Conservation (phyloP, 2,113 vertebrate genomes). For the Rhadina sibilatrix region DNA sequence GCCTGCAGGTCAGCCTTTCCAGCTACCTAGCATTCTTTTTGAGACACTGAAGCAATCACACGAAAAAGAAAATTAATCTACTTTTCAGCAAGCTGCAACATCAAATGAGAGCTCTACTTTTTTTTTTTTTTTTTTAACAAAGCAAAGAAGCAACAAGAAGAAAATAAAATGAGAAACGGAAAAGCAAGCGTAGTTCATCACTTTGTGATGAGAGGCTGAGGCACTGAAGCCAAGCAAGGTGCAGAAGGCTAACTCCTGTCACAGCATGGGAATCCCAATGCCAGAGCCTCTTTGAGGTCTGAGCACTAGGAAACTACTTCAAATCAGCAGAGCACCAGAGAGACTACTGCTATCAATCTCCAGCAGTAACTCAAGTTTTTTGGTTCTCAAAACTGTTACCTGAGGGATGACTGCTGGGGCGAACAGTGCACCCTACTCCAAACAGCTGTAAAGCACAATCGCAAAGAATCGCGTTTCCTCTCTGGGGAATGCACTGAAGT, state of each 20-base stretch:
- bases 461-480: rapidly evolving
- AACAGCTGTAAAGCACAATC: not conserved
- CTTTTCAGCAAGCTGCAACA: not conserved
- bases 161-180: not conserved
- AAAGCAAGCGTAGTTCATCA: not conserved
- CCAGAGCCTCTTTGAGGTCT: not conserved
- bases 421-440: not conserved
- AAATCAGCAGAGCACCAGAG: not conserved
- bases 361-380: not conserved
- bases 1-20: not conserved
- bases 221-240: not conserved
- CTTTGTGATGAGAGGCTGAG: not conserved
- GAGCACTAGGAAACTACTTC: not conserved
- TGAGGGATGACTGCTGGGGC: not conserved
- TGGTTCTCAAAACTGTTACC: not conserved
- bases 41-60: not conserved
- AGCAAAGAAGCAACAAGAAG: not conserved
- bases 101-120: not conserved
- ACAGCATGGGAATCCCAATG: rapidly evolving
- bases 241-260: not conserved
- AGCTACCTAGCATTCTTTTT: not conserved
- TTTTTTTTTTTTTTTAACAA: not conserved
- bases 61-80: not conserved
- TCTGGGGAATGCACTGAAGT: not conserved
- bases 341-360: not conserved